These are phyloP conservation scores for Pteruthius melanotis DNA, from an alignment of 2,113 vertebrate genomes.

Conservation along the genomic window DNA sequence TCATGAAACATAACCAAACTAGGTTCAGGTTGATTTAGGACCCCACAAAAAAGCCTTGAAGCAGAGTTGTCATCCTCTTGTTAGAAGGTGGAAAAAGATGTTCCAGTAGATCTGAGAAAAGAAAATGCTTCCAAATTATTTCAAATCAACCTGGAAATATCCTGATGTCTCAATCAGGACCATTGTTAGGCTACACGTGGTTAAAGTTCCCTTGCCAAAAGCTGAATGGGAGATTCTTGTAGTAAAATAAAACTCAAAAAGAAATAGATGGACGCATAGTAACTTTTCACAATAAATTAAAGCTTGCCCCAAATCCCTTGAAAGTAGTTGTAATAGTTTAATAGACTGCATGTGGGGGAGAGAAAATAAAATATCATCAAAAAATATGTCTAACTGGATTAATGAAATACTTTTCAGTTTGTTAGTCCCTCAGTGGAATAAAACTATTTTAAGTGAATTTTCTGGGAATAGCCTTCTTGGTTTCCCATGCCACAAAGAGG, in stretches of 20 bases:
- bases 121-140: background rate
- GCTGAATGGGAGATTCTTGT: background rate
- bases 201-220: background rate
- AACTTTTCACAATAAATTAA: background rate
- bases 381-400: background rate
- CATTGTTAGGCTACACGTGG: background rate
- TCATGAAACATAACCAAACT: background rate
- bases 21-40: background rate
- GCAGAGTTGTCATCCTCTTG: background rate
- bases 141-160: constrained; percentile 2
- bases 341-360: background rate
- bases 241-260: background rate
- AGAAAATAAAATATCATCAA: background rate
- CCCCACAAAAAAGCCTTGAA: background rate
- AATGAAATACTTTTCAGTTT: background rate
- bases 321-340: background rate
- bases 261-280: background rate
- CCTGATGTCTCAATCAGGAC: background rate
- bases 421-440: background rate
- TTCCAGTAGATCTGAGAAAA: background rate
- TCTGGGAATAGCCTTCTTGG: background rate
- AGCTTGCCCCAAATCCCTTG: background rate
- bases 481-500: background rate
- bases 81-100: background rate
- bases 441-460: constrained; percentile 9